Evolutionary conservation across 2,888 invertebrate species (phyloP).

Genomic region (Drosophila rubida): DNA sequence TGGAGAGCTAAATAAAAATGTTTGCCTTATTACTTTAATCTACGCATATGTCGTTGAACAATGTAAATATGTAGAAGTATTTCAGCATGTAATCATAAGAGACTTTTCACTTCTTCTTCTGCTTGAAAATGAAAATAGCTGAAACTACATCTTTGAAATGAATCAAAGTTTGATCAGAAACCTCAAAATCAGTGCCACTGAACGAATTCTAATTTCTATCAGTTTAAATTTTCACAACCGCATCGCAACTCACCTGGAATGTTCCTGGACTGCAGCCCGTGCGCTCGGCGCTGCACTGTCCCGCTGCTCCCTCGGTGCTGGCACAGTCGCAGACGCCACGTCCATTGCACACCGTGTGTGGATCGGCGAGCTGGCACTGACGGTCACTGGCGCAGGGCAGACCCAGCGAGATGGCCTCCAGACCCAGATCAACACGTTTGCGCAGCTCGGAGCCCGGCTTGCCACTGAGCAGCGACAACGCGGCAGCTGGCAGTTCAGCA

Average conservation of each 20-base stretch:
- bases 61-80: no score
- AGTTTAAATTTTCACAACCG: no score
- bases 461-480: conserved; percentile 33
- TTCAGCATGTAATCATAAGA: no score
- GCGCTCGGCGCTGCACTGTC: conserved; percentile 89
- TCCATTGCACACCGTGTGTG: conserved; percentile 89
- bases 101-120: no score
- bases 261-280: conserved; percentile 94
- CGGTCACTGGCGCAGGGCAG: conserved; percentile 90
- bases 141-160: no score
- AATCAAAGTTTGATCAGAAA: no score
- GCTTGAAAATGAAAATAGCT: no score
- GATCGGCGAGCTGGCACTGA: conserved; percentile 93
- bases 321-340: conserved; percentile 90
- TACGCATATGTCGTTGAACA: no score
- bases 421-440: conserved; percentile 84
- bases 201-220: no score
- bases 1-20: no score
- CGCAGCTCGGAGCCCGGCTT: conserved; percentile 80
- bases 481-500: conserved; percentile 6
- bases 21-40: no score
- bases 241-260: conserved; percentile 87
- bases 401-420: conserved; percentile 89
- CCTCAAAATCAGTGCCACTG: no score
- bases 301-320: conserved; percentile 86